Base-by-base conservation (phyloP, 2,888 invertebrate genomes). In the Cataglyphis albicans region DNA sequence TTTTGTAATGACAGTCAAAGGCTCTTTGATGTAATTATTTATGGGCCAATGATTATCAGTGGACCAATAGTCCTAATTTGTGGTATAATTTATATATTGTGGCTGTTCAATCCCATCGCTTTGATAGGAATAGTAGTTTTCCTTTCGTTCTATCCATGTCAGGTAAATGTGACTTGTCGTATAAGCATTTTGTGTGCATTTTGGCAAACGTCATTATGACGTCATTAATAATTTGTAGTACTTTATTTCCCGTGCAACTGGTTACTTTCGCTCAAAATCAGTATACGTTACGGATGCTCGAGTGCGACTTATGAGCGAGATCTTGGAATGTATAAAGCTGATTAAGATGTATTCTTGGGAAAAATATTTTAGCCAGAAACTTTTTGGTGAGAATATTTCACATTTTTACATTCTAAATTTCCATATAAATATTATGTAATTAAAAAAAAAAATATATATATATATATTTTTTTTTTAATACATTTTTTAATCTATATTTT, bases 281-380 rank as follows among this genome's bases (percentile, higher is more conserved):
- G 86, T 92, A 10, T 88, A 86, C 57, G 84, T 92, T 59, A 90
- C 93, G 3, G 93, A 92, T 63, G 74, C 94, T 82, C 93, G 96
- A 81, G 94, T 96, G 6, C 94, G 95, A 55, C 93, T 95, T 83
- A 95, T 96, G 93, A 95, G 95, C 74, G 96, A 96, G 90, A 94
- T 96, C 18, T 93, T 96, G 18, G 95, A 95, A 41, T 95, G 95
- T 89, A 96, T 96, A 63, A 96, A 96, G 90, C 93, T 96, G 35
- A 96, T 97, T 82, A 97, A 97, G 93, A 95, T 97, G 95, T 96
- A 96, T 92, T 96, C 96, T 0, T 96, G 96, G 96, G 97, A 96
- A 90, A 95, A 95, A 85, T 95, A 95, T 80, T 96, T 96, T 90
- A 94, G 95, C 64, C 93, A 95, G 52, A 94, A 94, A 83, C 94